A percentile compares a stretch with the other conserved stretches of the same genome.
phyloP scores from a whole-genome alignment of 2,888 invertebrate genomes.

The Oligia fasciuncula region DNA sequence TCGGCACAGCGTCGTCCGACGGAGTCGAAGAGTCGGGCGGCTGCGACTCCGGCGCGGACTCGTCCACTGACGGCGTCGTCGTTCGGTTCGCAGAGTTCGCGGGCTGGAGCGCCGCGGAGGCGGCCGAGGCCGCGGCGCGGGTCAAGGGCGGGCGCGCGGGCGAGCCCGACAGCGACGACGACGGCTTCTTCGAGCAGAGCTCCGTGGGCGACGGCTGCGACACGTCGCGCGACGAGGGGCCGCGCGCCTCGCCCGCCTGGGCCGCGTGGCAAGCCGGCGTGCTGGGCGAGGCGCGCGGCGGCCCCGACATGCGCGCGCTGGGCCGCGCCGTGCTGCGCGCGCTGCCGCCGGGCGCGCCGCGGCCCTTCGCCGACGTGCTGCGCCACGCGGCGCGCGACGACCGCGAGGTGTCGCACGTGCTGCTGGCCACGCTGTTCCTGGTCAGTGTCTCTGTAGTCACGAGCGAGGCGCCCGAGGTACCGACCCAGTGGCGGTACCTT shows the following conservation, averaged over 20 bases:
- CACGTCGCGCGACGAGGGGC: conserved; percentile 16
- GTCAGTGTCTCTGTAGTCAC: conserved; percentile 7
- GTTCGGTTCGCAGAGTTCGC: conserved; percentile 66
- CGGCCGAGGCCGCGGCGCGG: conserved; percentile 52
- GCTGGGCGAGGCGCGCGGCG: conserved; percentile 62
- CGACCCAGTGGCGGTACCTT: too few species aligned
- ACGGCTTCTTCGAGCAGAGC: conserved; percentile 86
- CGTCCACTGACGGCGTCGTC: background rate
- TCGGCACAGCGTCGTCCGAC: background rate
- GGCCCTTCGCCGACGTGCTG: conserved; percentile 37
- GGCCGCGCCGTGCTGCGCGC: conserved; percentile 62
- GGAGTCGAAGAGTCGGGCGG: too few species aligned
- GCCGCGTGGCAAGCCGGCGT: conserved; percentile 66
- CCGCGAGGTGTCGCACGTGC: conserved; percentile 57
- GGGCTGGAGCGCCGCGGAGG: conserved; percentile 70
- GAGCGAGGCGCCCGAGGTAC: background rate
- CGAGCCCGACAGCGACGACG: conserved; percentile 79
- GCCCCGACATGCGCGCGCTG: conserved; percentile 70
- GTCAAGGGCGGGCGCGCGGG: conserved; percentile 29
- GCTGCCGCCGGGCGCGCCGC: conserved; percentile 35
- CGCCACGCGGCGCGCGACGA: conserved; percentile 19
- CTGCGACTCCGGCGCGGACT: background rate
- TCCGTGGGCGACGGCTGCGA: conserved; percentile 72
- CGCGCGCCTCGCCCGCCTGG: conserved; percentile 28
- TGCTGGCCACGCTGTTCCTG: conserved; percentile 63